phyloP scores from a whole-genome alignment of 2,888 invertebrate genomes.

The Shargacucullia verbasci region DNA sequence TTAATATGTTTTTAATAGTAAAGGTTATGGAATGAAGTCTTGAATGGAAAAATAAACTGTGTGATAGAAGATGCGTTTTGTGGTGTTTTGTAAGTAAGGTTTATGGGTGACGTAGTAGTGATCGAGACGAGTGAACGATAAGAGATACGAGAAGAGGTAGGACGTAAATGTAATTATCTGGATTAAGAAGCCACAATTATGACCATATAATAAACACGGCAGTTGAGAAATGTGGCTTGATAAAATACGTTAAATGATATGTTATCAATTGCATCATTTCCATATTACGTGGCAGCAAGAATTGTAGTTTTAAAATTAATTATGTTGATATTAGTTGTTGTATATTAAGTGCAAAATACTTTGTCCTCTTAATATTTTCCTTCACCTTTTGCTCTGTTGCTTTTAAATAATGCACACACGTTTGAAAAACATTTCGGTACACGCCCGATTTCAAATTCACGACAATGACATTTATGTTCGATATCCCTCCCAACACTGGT shows the following conservation, averaged over 20 bases:
- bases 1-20: constrained; percentile 48
- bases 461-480: constrained; percentile 50
- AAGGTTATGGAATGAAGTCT: neutral
- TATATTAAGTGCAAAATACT: constrained; percentile 6
- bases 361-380: constrained; percentile 36
- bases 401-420: constrained; percentile 44
- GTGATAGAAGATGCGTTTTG: too few species aligned
- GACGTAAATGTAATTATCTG: too few species aligned
- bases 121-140: too few species aligned
- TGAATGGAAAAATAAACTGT: neutral
- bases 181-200: too few species aligned
- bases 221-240: too few species aligned
- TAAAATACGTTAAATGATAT: too few species aligned
- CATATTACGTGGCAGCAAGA: neutral
- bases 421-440: constrained; percentile 44
- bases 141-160: too few species aligned
- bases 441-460: constrained; percentile 30
- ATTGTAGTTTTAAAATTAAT: neutral
- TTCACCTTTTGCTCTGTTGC: constrained; percentile 50
- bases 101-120: too few species aligned
- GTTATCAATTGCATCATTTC: too few species aligned
- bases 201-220: too few species aligned
- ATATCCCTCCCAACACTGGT: constrained; percentile 31
- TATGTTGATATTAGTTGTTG: too few species aligned
- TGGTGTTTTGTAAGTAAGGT: too few species aligned